phyloP scores from a whole-genome alignment of 1,140 invertebrate species.

The Cherax quadricarinatus region DNA sequence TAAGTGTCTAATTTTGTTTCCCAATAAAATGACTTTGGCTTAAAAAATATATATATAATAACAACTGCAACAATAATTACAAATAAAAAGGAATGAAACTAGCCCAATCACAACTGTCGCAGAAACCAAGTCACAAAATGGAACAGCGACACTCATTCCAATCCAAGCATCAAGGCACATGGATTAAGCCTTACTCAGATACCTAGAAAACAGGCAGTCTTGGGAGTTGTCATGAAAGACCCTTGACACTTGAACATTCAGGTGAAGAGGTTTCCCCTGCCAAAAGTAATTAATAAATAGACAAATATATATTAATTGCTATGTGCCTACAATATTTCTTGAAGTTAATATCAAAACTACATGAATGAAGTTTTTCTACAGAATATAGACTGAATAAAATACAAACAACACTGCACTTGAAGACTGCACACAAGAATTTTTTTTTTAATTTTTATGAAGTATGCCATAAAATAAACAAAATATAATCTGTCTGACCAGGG shows the following conservation, averaged over 20 bases:
- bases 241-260: constrained; percentile 47
- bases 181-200: constrained; percentile 30
- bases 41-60: background rate
- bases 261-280: constrained; percentile 35
- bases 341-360: background rate
- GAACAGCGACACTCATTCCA: constrained; percentile 12
- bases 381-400: background rate
- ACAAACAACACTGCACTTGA: background rate
- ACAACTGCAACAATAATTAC: background rate
- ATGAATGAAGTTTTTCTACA: background rate
- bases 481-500: constrained; percentile 26
- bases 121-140: background rate
- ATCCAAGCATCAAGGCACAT: constrained; percentile 52
- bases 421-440: background rate
- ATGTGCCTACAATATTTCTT: background rate
- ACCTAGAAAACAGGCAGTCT: constrained; percentile 39
- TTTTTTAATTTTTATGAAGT: background rate
- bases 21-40: background rate
- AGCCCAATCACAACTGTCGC: constrained; percentile 9
- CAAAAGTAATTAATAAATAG: constrained; percentile 26
- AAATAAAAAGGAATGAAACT: background rate
- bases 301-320: background rate
- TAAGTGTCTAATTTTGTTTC: constrained; percentile 11
- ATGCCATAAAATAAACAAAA: background rate
- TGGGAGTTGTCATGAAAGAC: constrained; percentile 38